phyloP scores from a whole-genome alignment of 2,888 invertebrate species.

The Tryphoninae sp. region DNA sequence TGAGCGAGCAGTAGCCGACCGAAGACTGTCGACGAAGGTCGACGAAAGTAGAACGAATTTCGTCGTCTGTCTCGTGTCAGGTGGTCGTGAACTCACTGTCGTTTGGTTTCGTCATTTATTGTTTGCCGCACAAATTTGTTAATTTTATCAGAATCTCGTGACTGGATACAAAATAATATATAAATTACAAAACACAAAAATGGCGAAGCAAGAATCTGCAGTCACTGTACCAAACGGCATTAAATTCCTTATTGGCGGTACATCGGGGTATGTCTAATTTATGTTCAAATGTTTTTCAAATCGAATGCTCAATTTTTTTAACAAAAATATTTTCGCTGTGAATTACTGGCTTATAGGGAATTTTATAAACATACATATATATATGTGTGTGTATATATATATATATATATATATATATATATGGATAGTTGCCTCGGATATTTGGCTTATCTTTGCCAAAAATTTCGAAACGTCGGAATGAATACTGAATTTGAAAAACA shows the following conservation, averaged over 20 bases:
- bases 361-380: neutral
- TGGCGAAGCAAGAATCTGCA: constrained; percentile 75
- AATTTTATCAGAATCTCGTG: constrained; percentile 32
- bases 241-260: constrained; percentile 78
- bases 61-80: constrained; percentile 28
- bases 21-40: constrained; percentile 48
- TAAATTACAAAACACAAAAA: constrained; percentile 59
- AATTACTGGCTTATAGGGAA: too few relatives aligned
- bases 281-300: neutral
- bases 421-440: too few relatives aligned
- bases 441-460: too few relatives aligned
- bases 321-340: neutral
- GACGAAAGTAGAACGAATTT: constrained; percentile 32
- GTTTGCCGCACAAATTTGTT: neutral
- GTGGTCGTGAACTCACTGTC: constrained; percentile 27
- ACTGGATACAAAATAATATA: neutral
- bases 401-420: too few relatives aligned
- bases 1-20: constrained; percentile 16
- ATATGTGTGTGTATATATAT: too few relatives aligned
- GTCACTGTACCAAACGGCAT: constrained; percentile 77
- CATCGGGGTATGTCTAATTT: constrained; percentile 75
- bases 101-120: neutral
- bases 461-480: too few relatives aligned
- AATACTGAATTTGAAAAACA: too few relatives aligned
- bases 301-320: neutral